phyloP scores from a whole-genome alignment of 1,140 invertebrate species.

The Thereuonema tuberculata region DNA sequence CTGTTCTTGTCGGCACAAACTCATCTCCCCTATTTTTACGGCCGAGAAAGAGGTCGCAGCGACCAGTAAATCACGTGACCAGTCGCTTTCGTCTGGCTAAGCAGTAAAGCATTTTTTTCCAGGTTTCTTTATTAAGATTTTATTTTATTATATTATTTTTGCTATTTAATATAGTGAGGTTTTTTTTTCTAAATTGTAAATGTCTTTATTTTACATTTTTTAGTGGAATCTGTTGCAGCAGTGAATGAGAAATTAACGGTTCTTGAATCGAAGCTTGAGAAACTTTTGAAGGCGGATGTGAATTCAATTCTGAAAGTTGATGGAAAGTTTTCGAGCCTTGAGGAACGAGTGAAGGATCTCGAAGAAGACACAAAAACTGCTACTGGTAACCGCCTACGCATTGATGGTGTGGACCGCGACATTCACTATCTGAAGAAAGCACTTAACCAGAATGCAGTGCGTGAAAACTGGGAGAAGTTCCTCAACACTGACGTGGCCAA shows the following conservation, averaged over 20 bases:
- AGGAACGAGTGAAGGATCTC: neutral
- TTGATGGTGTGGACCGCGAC: slow-evolving; percentile 1
- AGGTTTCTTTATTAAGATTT: neutral
- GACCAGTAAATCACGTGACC: too few relatives aligned
- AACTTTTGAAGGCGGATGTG: neutral
- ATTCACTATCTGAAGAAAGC: slow-evolving; percentile 1
- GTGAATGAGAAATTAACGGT: neutral
- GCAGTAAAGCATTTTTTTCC: neutral
- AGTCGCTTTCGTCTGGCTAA: too few relatives aligned
- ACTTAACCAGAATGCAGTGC: neutral
- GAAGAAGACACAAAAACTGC: neutral
- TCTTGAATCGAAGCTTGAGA: neutral
- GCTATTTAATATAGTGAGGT: neutral
- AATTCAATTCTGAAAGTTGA: neutral
- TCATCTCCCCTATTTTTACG: too few relatives aligned
- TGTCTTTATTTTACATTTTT: neutral
- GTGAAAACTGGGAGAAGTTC: slow-evolving; percentile 1
- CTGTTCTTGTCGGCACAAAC: too few relatives aligned
- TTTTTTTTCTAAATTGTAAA: neutral
- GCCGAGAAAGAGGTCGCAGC: too few relatives aligned
- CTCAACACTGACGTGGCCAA: neutral
- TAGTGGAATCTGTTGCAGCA: neutral
- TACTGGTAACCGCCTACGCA: neutral
- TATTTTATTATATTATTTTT: neutral
- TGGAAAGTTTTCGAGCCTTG: neutral